A percentile compares a stretch with the other conserved stretches of the same genome.
Evolutionary conservation across 2,797 vertebrate species (phyloP).

Genomic region (Ctenochaetus hawaiiensis): DNA sequence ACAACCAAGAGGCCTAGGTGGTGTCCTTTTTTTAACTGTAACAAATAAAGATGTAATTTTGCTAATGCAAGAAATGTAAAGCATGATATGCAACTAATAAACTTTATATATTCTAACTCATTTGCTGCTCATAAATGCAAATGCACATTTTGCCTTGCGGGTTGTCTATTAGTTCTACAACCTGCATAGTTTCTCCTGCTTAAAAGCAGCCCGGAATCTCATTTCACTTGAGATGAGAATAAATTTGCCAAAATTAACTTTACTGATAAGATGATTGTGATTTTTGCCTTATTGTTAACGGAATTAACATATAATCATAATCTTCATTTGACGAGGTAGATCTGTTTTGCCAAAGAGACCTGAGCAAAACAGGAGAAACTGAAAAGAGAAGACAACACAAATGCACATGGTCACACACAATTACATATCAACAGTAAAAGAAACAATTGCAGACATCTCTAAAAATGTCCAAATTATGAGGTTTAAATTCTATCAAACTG

Average conservation of each 20-base stretch:
- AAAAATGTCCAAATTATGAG: not conserved
- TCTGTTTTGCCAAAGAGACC: not conserved
- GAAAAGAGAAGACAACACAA: not conserved
- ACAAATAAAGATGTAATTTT: conserved; percentile 5
- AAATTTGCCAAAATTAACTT: not conserved
- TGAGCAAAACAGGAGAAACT: not conserved
- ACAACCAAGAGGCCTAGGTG: conserved; percentile 19
- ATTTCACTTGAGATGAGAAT: conserved; percentile 2
- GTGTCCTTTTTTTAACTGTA: not conserved
- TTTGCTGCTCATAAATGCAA: not conserved
- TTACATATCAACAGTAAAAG: not conserved
- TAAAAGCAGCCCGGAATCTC: not conserved
- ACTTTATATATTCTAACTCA: not conserved
- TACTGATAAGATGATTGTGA: not conserved
- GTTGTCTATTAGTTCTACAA: not conserved
- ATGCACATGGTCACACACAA: not conserved
- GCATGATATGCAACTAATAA: not conserved
- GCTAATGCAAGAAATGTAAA: not conserved
- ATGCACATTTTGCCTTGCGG: not conserved
- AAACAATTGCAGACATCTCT: not conserved
- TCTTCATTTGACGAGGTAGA: not conserved
- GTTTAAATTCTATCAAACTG: conserved; percentile 1
- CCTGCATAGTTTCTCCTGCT: not conserved
- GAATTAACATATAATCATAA: not conserved
- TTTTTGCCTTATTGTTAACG: not conserved